Base-by-base conservation (phyloP, 2,113 vertebrate species). In the Machaerirhynchus nigripectus region DNA sequence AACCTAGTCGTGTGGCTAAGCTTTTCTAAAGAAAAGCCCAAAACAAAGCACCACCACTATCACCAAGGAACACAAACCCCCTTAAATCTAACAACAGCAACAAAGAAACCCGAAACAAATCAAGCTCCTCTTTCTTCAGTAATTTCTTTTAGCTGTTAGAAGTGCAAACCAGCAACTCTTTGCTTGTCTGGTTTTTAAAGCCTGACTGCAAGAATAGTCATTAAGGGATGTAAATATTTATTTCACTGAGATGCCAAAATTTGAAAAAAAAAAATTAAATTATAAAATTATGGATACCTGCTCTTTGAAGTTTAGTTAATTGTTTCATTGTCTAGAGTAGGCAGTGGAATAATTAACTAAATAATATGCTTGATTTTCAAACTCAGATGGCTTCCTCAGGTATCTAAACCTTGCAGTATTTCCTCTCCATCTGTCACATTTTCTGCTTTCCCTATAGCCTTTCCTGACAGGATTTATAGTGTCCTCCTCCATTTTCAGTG, bases 231-330 rank as follows among this genome's bases (percentile, higher is more conserved):
- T 67, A 80, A 92, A 35, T 24, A 42, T 89, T 82, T 85, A 60
- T 89, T 83, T 93, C 42, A 55, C 27, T 46, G 30, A 28, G 24
- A 77, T 78, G 52, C 30, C 28, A 80, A 59, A 49, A 49, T 88
- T 30, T 10, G 33, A 24, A 56, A 70, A 79, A 65, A 79, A 64
- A 56, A 53, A 59, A 22, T 56, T 10, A 77, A 31, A 55, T 56
- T 0, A 70, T 88, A 40, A 2, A 4, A 9, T 10, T 60, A 6
- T 92, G 76, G 92, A 52, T 64, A 84, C 20, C 15, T 67, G 13
- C 35, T 88, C 75, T 93, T 96, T 91, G 78, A 87, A 92, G 47
- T 85, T 82, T 22, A 81, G 22, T 46, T 88, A 86, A 88, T 95
- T 87, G 86, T 91, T 95, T 88, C 42, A 63, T 89, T 93, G 28